These are phyloP conservation scores for Fundulus diaphanus DNA, from an alignment of 2,797 vertebrate species.

Conservation along the genomic window DNA sequence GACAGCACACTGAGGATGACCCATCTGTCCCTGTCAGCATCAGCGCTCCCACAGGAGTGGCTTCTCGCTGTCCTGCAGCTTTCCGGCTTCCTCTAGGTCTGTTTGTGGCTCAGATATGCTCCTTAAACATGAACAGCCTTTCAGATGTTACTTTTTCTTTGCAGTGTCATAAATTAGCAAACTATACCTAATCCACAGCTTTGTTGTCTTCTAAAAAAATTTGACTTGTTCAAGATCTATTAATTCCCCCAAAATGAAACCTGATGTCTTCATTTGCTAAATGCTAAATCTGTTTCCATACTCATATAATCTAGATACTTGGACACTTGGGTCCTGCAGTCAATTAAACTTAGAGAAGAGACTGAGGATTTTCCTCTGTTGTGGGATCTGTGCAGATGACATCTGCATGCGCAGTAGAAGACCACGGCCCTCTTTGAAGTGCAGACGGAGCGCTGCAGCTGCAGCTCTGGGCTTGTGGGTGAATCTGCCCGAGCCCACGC, in stretches of 20 bases:
- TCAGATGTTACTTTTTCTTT: neutral
- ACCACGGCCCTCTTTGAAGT: constrained; percentile 18
- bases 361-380: constrained; percentile 4
- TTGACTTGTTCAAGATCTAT: neutral
- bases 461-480: constrained; percentile 41
- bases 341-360: neutral
- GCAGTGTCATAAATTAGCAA: neutral
- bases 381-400: constrained; percentile 10
- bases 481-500: constrained; percentile 57
- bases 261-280: neutral
- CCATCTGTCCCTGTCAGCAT: constrained; percentile 45
- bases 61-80: neutral
- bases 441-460: constrained; percentile 28
- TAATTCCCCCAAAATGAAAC: neutral
- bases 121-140: neutral
- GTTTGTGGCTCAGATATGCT: neutral
- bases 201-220: neutral
- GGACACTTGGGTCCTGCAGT: neutral
- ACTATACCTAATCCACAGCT: neutral
- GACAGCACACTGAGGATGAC: constrained; percentile 27
- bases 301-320: neutral
- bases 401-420: constrained; percentile 7
- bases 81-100: neutral
- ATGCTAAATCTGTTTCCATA: neutral
- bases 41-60: constrained; percentile 23